Evolutionary conservation across 2,888 invertebrate genomes (phyloP).

Genomic region (Eudasyphora cyanicolor): DNA sequence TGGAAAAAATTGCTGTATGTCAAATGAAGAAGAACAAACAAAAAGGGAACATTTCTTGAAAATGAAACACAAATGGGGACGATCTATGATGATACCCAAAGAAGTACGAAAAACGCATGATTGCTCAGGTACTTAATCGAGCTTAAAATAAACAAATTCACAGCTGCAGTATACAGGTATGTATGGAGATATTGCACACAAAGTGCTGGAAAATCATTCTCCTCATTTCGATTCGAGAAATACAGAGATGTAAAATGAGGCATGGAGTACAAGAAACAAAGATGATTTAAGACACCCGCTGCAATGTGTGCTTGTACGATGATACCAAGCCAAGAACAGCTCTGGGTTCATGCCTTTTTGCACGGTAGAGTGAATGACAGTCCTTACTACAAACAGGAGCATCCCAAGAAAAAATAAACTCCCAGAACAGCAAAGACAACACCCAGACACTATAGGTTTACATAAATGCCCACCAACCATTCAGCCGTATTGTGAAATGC

Average conservation of each 20-base stretch:
- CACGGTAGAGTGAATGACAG: slow-evolving; percentile 66
- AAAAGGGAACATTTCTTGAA: no score
- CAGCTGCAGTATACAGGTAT: slow-evolving; percentile 59
- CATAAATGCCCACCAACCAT: no score
- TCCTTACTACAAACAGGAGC: slow-evolving; percentile 66
- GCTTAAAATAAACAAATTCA: slow-evolving; percentile 65
- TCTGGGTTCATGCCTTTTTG: not conserved
- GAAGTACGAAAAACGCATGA: slow-evolving; percentile 39
- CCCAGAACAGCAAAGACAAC: not conserved
- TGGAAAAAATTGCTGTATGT: not conserved
- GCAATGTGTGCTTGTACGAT: not conserved
- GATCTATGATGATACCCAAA: slow-evolving; percentile 11
- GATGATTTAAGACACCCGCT: not conserved
- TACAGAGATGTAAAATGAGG: no score
- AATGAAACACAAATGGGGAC: no score
- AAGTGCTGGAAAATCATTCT: slow-evolving; percentile 4
- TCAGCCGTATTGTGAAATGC: no score
- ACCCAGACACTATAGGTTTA: not conserved
- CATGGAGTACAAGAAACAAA: not conserved
- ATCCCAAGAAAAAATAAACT: slow-evolving; percentile 33
- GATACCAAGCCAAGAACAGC: no score
- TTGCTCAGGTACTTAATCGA: slow-evolving; percentile 68
- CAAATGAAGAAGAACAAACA: not conserved
- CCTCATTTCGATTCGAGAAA: no score
- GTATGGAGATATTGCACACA: slow-evolving; percentile 16